phyloP scores from a whole-genome alignment of 2,113 vertebrate genomes.

The Lampris megalopsis region DNA sequence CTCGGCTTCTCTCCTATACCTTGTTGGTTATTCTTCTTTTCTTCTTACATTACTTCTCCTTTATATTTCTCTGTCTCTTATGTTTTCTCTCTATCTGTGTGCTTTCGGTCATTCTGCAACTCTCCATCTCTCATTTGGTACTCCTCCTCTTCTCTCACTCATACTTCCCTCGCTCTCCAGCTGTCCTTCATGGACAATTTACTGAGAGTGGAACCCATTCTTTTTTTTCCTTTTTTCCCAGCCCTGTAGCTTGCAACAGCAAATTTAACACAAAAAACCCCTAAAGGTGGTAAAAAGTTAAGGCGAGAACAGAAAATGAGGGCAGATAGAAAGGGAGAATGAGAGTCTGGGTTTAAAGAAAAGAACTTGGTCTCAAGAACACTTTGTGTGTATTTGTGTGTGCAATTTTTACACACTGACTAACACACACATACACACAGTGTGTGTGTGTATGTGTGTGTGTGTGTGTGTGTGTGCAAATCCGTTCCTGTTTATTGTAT shows the following conservation, averaged over 20 bases:
- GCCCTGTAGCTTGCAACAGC: slow-evolving; percentile 54
- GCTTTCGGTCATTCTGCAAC: background rate
- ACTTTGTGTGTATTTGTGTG: slow-evolving; percentile 22
- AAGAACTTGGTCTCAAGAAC: slow-evolving; percentile 44
- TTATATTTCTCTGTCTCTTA: background rate
- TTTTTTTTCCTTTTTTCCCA: slow-evolving; percentile 39
- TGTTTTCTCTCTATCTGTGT: slow-evolving; percentile 18
- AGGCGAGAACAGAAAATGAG: slow-evolving; percentile 27
- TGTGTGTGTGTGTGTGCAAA: slow-evolving; percentile 22
- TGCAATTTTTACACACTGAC: background rate
- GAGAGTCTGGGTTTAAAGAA: slow-evolving; percentile 24
- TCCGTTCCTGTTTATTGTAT: slow-evolving; percentile 25
- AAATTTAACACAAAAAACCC: slow-evolving; percentile 61
- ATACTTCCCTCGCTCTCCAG: slow-evolving; percentile 28
- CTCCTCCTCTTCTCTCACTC: slow-evolving; percentile 18
- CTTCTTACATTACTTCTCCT: background rate
- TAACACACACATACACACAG: background rate
- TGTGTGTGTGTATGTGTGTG: slow-evolving; percentile 23
- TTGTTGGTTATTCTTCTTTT: background rate
- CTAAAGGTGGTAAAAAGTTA: slow-evolving; percentile 37
- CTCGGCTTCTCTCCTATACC: background rate
- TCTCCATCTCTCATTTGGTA: slow-evolving; percentile 31
- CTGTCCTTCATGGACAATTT: slow-evolving; percentile 75
- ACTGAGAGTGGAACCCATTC: slow-evolving; percentile 58
- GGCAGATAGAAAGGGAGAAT: slow-evolving; percentile 23